phyloP scores from a whole-genome alignment of 2,113 vertebrate genomes.

The Rhagologus leucostigma region DNA sequence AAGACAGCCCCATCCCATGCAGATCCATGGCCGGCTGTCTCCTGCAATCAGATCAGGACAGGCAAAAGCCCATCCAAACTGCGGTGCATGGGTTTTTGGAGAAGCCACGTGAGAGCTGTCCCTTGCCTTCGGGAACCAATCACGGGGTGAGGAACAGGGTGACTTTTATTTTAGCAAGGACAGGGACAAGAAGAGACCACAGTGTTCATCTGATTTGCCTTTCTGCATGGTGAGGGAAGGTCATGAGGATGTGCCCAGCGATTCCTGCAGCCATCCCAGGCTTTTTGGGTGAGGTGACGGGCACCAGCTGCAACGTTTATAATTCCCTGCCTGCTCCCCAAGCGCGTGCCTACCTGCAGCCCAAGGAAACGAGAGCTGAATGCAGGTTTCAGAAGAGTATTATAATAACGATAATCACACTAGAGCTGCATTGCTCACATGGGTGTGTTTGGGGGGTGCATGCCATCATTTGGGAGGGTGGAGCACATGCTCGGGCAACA shows the following conservation, averaged over 20 bases:
- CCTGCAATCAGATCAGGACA: slow-evolving; percentile 25
- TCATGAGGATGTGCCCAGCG: neutral
- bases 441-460: neutral
- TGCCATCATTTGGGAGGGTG: neutral
- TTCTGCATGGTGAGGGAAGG: neutral
- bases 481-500: neutral
- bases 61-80: neutral
- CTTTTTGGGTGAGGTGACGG: neutral
- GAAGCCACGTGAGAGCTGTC: neutral
- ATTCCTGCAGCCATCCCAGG: neutral
- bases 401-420: neutral
- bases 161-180: slow-evolving; percentile 36
- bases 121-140: neutral
- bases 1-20: neutral
- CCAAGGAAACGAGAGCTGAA: neutral
- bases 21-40: neutral
- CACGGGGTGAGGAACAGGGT: neutral
- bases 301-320: neutral
- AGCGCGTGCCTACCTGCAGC: neutral
- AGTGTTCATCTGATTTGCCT: neutral
- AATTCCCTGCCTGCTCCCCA: neutral
- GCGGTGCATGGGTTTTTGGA: neutral
- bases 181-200: neutral
- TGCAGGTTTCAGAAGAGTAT: neutral
- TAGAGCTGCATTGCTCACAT: neutral